Conservation (phyloP, 2,888 invertebrate genomes). For the Thecophora atra region DNA sequence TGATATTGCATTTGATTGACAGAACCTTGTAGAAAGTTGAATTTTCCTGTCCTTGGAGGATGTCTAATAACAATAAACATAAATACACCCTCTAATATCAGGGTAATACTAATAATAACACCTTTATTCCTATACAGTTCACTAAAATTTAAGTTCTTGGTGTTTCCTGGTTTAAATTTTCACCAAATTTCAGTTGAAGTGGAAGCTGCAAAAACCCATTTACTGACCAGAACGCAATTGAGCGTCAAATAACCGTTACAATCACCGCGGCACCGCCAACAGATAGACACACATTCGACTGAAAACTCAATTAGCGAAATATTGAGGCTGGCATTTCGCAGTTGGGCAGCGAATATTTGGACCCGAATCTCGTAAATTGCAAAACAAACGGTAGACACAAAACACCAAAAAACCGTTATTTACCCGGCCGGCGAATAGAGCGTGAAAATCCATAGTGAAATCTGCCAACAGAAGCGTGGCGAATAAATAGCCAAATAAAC, state of each 20-base stretch:
- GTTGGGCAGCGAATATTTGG: constrained; percentile 27
- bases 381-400: constrained; percentile 28
- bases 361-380: constrained; percentile 23
- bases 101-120: no score
- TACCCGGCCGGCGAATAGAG: constrained; percentile 40
- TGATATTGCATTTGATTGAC: no score
- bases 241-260: no score
- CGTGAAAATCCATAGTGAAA: constrained; percentile 39
- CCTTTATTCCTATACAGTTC: no score
- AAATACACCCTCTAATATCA: no score
- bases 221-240: background rate
- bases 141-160: no score
- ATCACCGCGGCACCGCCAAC: constrained; percentile 7
- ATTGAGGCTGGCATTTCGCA: constrained; percentile 40
- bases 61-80: no score
- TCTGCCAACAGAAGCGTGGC: constrained; percentile 35
- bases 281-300: constrained; percentile 19
- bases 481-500: background rate
- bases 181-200: no score
- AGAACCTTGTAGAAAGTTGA: no score
- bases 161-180: no score
- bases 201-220: no score
- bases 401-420: constrained; percentile 17
- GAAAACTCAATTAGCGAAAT: constrained; percentile 41
- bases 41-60: no score